Evolutionary conservation across 2,888 invertebrate genomes (phyloP), one percentile per base, ranked within the genome.

Genomic region (Boloria euphrosyne): DNA sequence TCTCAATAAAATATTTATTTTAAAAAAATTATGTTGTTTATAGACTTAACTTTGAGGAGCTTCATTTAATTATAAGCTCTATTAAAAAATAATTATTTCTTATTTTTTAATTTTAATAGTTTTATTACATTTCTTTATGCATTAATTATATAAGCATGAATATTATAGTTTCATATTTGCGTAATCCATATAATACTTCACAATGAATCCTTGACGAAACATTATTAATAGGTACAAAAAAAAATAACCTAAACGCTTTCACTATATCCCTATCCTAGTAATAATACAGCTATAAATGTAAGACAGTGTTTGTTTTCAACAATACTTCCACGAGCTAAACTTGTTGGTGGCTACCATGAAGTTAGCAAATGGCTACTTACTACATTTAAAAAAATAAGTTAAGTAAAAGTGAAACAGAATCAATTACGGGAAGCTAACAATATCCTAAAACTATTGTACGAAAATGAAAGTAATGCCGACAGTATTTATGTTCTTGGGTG

Each of bases 401-500:
- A 46, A 46, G 22, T 57, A 22, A 22, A 57, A 49, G 6, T 31
- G 5, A 58, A 31, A 31, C 47, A 7, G 27, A 47, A 38, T 14
- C 18, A 44, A 58, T 46, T 17, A 13, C 46, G 27, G 13, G 13
- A 31, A 13, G 22, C 22, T 47, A 31, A 17, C 13, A 6, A 31
- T 17, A 5, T 6, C 16, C 27, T 16, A 47, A 58, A n/a, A 31
- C 57, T 68, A 50, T 68, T 62, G 52, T 74, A 75, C 80, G 77
- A 80, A 81, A 84, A 75, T 76, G 78, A 84, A 84, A 84, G 82
- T 79, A 75, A 79, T 78, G 79, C 80, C 78, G 78, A 77, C 75
- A 74, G 76, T 79, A 80, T 80, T 78, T 74, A 70, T 73, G 66
- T 75, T 75, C 77, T 84, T 81, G 74, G 78, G 82, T 78, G 79